These are phyloP conservation scores for Eriocheir sinensis DNA, from an alignment of 1,140 invertebrate species.

Conservation along the genomic window DNA sequence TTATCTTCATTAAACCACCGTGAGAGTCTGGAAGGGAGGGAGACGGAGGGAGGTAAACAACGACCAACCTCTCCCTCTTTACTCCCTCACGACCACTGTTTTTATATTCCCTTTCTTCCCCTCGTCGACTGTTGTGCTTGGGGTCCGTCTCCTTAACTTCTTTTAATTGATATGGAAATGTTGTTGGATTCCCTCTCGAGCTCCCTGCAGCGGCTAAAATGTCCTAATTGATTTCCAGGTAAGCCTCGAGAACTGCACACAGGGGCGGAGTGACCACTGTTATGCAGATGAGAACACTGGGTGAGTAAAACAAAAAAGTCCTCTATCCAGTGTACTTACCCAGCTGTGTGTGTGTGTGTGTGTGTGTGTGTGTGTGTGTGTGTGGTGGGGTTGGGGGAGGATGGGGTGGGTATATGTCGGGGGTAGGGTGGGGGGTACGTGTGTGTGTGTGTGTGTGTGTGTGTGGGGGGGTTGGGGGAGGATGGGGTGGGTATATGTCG, in stretches of 20 bases:
- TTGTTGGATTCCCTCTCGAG: neutral
- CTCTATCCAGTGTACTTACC: slow-evolving; percentile 19
- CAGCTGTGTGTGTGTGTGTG: neutral
- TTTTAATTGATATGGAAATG: slow-evolving; percentile 60
- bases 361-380: slow-evolving; percentile 13
- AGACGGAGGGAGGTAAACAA: neutral
- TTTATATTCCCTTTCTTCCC: slow-evolving; percentile 7
- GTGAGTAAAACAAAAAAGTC: slow-evolving; percentile 66
- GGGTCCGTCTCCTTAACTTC: slow-evolving; percentile 9
- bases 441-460: too few species aligned
- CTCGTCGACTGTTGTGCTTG: neutral
- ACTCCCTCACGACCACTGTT: neutral
- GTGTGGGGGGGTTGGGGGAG: too few species aligned
- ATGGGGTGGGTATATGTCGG: too few species aligned
- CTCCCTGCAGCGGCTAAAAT: slow-evolving; percentile 52
- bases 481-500: too few species aligned
- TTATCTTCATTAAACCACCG: slow-evolving; percentile 42
- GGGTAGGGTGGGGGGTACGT: too few species aligned
- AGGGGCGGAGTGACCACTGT: slow-evolving; percentile 61
- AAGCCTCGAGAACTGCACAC: slow-evolving; percentile 42
- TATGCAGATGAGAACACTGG: slow-evolving; percentile 67
- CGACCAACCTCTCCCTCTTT: neutral
- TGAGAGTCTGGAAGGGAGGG: neutral
- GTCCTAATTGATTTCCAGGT: slow-evolving; percentile 69
- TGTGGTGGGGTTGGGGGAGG: too few species aligned